Base-by-base conservation (phyloP, 2,888 invertebrate species). In the Eupithecia exiguata region DNA sequence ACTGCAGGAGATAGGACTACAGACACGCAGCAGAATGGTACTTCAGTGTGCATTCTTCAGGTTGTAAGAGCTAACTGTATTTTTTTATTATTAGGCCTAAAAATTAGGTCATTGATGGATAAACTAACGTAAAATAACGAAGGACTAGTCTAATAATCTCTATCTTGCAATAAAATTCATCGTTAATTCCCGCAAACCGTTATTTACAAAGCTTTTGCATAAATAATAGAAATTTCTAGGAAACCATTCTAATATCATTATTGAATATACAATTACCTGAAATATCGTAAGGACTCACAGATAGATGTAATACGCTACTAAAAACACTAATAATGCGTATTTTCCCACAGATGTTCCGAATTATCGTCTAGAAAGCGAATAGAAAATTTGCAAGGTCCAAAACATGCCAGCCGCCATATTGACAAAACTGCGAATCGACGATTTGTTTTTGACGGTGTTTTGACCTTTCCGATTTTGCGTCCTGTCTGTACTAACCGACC, bases 381-480 rank as follows among this genome's bases (percentile, higher is more conserved):
- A 81, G 81, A 86, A 88, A 87, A 86, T 83, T 80, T 72, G 79
- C 82, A 83, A 83, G 82, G 84, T 87, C 86, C 84, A 86, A 88
- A 90, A 87, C 83, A 86, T 79, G 87, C 61, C 63, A 49, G 86
- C 91, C 87, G 94, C 94, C 94, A 94, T 94, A 88, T 94, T 94
- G 91, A 85, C 87, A 88, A 87, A 89, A 84, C 81, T 85, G 46
- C 35, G 46, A 14, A 90, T 91, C 92, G 92, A 93, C 18, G 58
- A 65, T 93, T 91, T 94, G 94, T 95, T 94, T 77, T 91, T 94
- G 94, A 94, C 94, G 92, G 94, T 89, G 83, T 88, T 87, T 88
- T 92, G 92, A 93, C 92, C 93, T 92, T 92, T 91, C 87, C 81
- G 88, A 91, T 90, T 89, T 91, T 91, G 91, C 91, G 92, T 91